Conservation (phyloP, 2,888 invertebrate genomes). For the Resseliella maxima region DNA sequence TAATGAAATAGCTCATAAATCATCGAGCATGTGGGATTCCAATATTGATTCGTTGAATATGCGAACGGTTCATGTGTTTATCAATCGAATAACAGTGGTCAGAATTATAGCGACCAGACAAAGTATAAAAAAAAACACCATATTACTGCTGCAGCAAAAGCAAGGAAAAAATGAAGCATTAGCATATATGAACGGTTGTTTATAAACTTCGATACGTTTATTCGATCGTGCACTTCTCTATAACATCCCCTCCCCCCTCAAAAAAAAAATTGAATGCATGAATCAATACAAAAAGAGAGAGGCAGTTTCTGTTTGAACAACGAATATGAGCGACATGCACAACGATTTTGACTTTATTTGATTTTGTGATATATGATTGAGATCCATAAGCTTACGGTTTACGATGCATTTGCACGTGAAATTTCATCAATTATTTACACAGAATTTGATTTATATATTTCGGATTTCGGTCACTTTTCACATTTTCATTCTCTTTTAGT, state of each 20-base stretch:
- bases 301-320: too few relatives aligned
- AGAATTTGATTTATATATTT: constrained; percentile 42
- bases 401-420: constrained; percentile 7
- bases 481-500: too few relatives aligned
- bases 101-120: neutral
- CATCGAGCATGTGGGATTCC: neutral
- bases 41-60: neutral
- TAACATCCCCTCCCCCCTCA: too few relatives aligned
- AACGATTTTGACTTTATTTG: constrained; percentile 12
- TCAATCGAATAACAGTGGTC: constrained; percentile 24
- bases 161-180: neutral
- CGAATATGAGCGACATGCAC: neutral
- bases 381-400: neutral
- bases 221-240: neutral
- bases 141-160: neutral
- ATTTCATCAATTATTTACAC: constrained; percentile 46
- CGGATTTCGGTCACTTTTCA: constrained; percentile 15
- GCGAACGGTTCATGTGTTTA: constrained; percentile 23
- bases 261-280: neutral
- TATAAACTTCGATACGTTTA: constrained; percentile 35
- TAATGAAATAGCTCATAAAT: constrained; percentile 35
- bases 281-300: too few relatives aligned
- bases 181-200: constrained; percentile 12
- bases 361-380: constrained; percentile 51
- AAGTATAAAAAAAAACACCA: neutral